These are phyloP conservation scores for Echinops telfairi DNA, from an alignment of 2,113 vertebrate genomes.

Conservation along the genomic window DNA sequence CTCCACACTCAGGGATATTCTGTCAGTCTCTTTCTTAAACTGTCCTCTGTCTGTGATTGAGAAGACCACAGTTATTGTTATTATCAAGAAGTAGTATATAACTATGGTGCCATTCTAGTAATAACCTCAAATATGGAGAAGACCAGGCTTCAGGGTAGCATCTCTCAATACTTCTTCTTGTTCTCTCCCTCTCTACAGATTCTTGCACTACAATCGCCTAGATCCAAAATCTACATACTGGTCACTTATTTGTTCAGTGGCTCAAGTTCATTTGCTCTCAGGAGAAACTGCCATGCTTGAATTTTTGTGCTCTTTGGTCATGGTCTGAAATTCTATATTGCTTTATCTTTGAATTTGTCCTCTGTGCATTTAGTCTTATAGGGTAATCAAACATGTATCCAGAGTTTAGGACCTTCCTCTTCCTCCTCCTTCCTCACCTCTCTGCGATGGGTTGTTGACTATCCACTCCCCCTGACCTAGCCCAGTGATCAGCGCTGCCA, in stretches of 20 bases:
- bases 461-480: not conserved
- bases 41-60: too few relatives aligned
- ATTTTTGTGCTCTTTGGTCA: not conserved
- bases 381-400: accelerated
- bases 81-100: not conserved
- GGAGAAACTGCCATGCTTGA: not conserved
- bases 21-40: too few relatives aligned
- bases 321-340: not conserved
- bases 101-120: not conserved
- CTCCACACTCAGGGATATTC: too few relatives aligned
- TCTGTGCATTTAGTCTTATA: not conserved
- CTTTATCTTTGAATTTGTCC: not conserved
- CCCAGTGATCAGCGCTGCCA: not conserved
- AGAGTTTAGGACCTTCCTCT: not conserved
- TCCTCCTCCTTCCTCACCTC: accelerated
- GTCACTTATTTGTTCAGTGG: not conserved
- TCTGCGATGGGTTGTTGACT: not conserved
- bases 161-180: not conserved
- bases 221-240: not conserved
- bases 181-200: not conserved
- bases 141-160: not conserved
- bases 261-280: too few relatives aligned
- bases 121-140: not conserved
- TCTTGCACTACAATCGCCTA: not conserved
- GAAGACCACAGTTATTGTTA: too few relatives aligned